Percentiles rank a stretch among this genome's conserved stretches.
Evolutionary conservation across 2,888 invertebrate genomes (phyloP).

Genomic region (Drosophila picticornis): DNA sequence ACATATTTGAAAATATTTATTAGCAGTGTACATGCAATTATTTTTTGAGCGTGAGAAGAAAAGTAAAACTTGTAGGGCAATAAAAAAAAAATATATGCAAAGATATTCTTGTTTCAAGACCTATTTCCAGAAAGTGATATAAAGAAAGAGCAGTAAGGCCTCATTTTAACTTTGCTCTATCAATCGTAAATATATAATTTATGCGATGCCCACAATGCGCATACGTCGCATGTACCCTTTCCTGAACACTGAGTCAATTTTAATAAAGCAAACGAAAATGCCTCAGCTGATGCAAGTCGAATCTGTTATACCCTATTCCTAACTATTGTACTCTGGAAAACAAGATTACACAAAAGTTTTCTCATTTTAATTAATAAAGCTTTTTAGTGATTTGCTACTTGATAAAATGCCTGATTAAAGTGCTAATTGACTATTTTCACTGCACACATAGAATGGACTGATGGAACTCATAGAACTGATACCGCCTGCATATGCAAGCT

Average conservation of each 20-base stretch:
- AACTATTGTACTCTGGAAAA: background rate
- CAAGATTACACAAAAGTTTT: background rate
- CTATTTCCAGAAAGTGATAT: slow-evolving; percentile 25
- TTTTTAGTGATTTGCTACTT: too few species aligned
- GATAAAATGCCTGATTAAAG: background rate
- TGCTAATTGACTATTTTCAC: background rate
- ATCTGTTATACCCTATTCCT: background rate
- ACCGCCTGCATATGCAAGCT: background rate
- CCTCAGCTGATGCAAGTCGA: background rate
- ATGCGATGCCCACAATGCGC: slow-evolving; percentile 37
- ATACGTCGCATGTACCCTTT: slow-evolving; percentile 39
- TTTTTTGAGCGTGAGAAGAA: slow-evolving; percentile 53
- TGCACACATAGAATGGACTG: background rate
- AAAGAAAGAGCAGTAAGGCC: slow-evolving; percentile 18
- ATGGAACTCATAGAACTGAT: background rate
- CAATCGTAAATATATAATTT: slow-evolving; percentile 47
- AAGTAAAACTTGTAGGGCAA: slow-evolving; percentile 16
- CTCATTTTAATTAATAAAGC: background rate
- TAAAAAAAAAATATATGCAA: slow-evolving; percentile 32
- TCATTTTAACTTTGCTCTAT: slow-evolving; percentile 34
- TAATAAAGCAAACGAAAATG: slow-evolving; percentile 21
- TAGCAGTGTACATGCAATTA: slow-evolving; percentile 68
- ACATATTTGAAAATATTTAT: slow-evolving; percentile 70
- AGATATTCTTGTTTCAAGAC: slow-evolving; percentile 23
- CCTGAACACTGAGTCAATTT: slow-evolving; percentile 21